Percentiles rank a stretch among this genome's conserved stretches.
Conservation (phyloP, 2,113 vertebrate species). For the Rhipidura dahli region DNA sequence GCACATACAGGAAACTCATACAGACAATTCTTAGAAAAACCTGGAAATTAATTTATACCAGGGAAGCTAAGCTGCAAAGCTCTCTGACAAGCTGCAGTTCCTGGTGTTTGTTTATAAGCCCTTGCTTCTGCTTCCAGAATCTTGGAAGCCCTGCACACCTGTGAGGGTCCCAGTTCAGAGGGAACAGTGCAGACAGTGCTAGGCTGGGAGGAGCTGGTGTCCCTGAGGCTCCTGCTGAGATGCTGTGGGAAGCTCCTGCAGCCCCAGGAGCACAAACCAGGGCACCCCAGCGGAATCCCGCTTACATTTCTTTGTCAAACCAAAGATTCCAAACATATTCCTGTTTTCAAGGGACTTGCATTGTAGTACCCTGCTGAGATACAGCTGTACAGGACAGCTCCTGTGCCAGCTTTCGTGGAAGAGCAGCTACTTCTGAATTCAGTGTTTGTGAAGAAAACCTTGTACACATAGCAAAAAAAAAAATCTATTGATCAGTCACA, state of each 20-base stretch:
- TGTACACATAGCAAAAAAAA: background rate
- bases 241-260: background rate
- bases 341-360: background rate
- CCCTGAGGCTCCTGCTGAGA: background rate
- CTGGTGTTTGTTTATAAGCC: background rate
- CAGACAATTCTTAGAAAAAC: background rate
- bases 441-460: background rate
- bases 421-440: background rate
- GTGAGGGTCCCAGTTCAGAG: fast-evolving
- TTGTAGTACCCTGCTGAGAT: fast-evolving
- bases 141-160: background rate
- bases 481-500: background rate
- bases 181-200: fast-evolving
- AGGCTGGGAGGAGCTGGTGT: background rate
- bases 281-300: too few species aligned
- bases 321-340: fast-evolving
- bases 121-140: fast-evolving
- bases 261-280: fast-evolving
- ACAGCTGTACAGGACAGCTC: background rate
- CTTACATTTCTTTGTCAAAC: background rate
- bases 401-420: background rate
- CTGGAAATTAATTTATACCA: background rate
- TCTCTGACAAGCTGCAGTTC: background rate
- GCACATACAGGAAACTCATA: background rate
- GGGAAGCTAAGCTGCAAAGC: background rate